Conservation (phyloP, 2,888 invertebrate species). For the Chironomus tentans region DNA sequence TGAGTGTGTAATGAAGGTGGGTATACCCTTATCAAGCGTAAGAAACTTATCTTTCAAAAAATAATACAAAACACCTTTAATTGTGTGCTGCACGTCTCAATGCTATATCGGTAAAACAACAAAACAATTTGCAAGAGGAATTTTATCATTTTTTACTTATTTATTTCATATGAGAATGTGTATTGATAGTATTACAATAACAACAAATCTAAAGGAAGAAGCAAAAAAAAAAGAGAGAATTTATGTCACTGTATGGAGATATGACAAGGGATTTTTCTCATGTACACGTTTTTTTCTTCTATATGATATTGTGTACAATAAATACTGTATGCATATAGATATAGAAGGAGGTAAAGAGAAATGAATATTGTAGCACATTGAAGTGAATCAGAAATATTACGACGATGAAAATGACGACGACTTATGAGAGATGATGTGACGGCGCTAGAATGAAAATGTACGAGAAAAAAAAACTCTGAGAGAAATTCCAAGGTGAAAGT, state of each 20-base stretch:
- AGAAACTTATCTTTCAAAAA: not conserved
- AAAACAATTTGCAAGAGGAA: slow-evolving; percentile 3
- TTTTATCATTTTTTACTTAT: not conserved
- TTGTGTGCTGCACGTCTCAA: not conserved
- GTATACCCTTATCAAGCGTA: not conserved
- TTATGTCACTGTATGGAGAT: not conserved
- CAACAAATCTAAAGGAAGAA: not conserved
- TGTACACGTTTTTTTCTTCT: not conserved
- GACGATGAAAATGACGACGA: not conserved
- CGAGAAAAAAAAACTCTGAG: not conserved
- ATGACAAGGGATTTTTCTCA: not conserved
- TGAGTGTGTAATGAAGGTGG: not conserved
- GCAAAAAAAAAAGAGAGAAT: not conserved
- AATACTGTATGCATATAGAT: too few relatives aligned
- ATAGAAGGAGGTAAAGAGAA: too few relatives aligned
- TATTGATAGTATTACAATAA: not conserved
- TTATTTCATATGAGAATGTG: not conserved
- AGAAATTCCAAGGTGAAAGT: slow-evolving; percentile 25
- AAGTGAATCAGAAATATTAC: not conserved
- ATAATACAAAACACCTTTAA: not conserved
- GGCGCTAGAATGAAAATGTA: not conserved
- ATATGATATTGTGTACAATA: too few relatives aligned
- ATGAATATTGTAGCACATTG: too few relatives aligned
- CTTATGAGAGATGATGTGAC: not conserved
- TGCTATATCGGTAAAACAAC: not conserved